Conservation (phyloP, 2,797 vertebrate genomes). For the Pelobates cultripes region DNA sequence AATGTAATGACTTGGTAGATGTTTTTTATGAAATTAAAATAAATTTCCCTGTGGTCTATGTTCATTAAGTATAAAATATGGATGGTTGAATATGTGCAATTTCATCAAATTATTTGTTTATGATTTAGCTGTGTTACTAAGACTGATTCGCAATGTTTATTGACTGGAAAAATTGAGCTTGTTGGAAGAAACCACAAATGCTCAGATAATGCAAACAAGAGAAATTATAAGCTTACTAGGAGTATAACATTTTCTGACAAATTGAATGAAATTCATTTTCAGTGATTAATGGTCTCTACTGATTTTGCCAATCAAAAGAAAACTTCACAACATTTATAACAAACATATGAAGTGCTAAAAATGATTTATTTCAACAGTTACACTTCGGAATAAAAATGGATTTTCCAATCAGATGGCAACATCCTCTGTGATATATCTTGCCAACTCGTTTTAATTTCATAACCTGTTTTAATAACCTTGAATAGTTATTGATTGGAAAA, state of each 20-base stretch:
- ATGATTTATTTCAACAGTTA: neutral
- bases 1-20: neutral
- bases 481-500: neutral
- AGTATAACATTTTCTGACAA: neutral
- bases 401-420: neutral
- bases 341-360: neutral
- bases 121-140: neutral
- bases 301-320: neutral
- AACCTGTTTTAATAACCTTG: constrained; percentile 3
- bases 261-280: neutral
- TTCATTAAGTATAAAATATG: neutral
- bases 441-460: neutral
- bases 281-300: neutral
- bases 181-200: neutral
- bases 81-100: neutral
- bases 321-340: neutral
- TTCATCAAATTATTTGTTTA: neutral
- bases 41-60: neutral
- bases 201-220: neutral
- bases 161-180: constrained; percentile 3
- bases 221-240: constrained; percentile 8
- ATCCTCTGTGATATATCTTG: neutral
- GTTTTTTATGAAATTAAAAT: neutral
- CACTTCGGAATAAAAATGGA: constrained; percentile 7
- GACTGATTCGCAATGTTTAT: neutral